Evolutionary conservation across 2,888 invertebrate species (phyloP).

Genomic region (Octodonta nipae): DNA sequence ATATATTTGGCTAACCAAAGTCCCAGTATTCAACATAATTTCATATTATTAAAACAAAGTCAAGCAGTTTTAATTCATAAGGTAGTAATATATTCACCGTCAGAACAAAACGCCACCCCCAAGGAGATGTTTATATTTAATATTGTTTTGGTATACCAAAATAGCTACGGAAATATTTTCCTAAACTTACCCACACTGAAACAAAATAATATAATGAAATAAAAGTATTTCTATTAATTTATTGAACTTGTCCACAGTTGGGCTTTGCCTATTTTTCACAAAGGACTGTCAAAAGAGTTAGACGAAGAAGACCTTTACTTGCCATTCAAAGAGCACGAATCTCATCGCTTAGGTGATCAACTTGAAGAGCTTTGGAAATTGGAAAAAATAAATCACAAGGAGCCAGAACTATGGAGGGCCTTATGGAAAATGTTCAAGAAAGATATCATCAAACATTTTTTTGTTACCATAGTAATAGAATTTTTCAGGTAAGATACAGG

Average conservation of each 20-base stretch:
- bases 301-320: conserved; percentile 39
- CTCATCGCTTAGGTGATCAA: conserved; percentile 33
- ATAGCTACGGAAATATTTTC: too few relatives aligned
- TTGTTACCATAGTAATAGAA: conserved; percentile 21
- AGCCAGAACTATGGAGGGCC: conserved; percentile 24
- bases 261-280: conserved; percentile 38
- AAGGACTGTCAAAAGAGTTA: conserved; percentile 38
- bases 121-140: too few relatives aligned
- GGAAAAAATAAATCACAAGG: conserved; percentile 18
- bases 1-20: too few relatives aligned
- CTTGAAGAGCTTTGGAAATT: conserved; percentile 30
- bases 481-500: conserved; percentile 23
- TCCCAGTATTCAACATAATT: too few relatives aligned
- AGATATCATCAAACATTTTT: conserved; percentile 21
- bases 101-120: too few relatives aligned
- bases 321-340: conserved; percentile 36
- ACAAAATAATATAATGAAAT: too few relatives aligned
- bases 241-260: conserved; percentile 32
- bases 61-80: too few relatives aligned
- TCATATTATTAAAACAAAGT: too few relatives aligned
- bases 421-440: conserved; percentile 24
- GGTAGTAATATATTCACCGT: too few relatives aligned
- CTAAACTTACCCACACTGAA: too few relatives aligned
- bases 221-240: too few relatives aligned
- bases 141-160: too few relatives aligned